Percentiles rank a stretch among this genome's conserved stretches.
Conservation (phyloP, 2,113 vertebrate genomes). For the Serinus canaria region DNA sequence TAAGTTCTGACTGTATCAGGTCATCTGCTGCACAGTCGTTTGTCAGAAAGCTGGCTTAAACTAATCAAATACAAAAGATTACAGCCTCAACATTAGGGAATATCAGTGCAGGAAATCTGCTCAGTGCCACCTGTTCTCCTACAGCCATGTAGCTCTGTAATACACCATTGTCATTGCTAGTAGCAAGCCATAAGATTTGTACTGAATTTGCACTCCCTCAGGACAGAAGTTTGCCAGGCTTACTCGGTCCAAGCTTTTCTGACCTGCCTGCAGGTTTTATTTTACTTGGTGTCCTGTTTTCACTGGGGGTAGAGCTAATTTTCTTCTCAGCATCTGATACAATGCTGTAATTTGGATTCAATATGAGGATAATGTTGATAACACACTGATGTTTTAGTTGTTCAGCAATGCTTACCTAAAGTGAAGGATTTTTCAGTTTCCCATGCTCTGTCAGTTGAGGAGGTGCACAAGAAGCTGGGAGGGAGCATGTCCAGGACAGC, state of each 20-base stretch:
- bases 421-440: neutral
- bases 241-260: neutral
- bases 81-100: neutral
- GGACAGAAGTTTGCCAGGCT: neutral
- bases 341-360: neutral
- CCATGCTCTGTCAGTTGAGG: neutral
- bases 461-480: neutral
- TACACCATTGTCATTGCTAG: neutral
- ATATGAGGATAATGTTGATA: neutral
- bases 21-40: neutral
- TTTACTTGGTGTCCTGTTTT: neutral
- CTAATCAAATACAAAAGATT: constrained; percentile 31
- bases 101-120: neutral
- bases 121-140: neutral
- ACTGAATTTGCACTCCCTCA: neutral
- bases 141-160: neutral
- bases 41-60: constrained; percentile 27
- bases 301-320: neutral
- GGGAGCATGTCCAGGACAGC: neutral
- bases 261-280: neutral
- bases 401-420: neutral
- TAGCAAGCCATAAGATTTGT: neutral
- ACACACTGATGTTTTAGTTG: neutral
- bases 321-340: neutral
- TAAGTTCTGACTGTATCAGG: constrained; percentile 3